Conservation (phyloP, 2,797 vertebrate species). For the Thamnophis elegans region DNA sequence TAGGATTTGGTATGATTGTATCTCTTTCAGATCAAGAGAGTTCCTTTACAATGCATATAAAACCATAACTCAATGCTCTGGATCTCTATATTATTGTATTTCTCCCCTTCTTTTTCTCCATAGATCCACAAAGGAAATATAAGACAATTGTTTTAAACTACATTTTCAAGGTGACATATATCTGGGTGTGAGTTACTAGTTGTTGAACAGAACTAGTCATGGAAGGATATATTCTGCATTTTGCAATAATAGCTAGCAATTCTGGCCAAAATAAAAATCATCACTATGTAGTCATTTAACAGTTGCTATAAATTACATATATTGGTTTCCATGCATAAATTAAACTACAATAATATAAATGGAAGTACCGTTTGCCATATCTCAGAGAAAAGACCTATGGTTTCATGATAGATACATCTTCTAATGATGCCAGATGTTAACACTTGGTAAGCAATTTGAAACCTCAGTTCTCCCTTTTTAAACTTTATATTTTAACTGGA, state of each 20-base stretch:
- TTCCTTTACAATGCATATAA: not conserved
- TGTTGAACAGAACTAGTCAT: not conserved
- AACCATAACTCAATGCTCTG: not conserved
- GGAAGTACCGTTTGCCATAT: not conserved
- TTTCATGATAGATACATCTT: not conserved
- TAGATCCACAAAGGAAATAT: slow-evolving; percentile 3
- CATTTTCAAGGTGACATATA: slow-evolving; percentile 1
- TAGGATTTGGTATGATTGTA: not conserved
- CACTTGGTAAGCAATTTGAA: not conserved
- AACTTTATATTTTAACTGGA: not conserved
- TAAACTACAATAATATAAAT: not conserved
- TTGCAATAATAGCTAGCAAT: not conserved
- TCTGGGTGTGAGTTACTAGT: not conserved
- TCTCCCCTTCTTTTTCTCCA: not conserved
- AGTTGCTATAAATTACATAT: not conserved
- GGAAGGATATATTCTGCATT: not conserved
- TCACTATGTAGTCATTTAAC: not conserved
- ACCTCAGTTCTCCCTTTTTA: not conserved
- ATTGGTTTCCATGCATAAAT: not conserved
- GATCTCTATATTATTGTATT: not conserved
- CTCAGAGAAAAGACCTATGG: not conserved
- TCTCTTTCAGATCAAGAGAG: not conserved
- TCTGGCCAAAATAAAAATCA: not conserved
- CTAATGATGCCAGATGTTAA: too few species aligned
- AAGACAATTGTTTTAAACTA: slow-evolving; percentile 2